Base-by-base conservation (phyloP, 2,888 invertebrate species). In the Ophion ellenae region DNA sequence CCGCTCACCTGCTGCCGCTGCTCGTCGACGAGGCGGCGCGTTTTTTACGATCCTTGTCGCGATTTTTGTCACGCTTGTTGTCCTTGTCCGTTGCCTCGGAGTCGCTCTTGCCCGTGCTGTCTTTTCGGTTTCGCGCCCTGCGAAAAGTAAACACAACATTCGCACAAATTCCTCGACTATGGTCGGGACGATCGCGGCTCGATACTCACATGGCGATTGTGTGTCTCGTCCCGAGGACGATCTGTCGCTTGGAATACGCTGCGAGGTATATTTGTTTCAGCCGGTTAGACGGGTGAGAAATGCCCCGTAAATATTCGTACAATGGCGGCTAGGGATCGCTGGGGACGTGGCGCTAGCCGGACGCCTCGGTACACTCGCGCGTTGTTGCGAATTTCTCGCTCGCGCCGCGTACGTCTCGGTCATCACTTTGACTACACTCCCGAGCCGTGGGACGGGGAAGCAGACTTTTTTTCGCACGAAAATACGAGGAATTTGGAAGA, bases 11-110 rank as follows among this genome's bases (percentile, higher is more conserved):
- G 90, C 97, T 97, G 80, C 97, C 97, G 92, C 97, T 97, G 91
- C 97, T 97, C 85, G 97, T 97, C 0, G 97, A 97, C 61, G 97
- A 97, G 32, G 97, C 97, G 32, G 97, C 97, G 87, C 96, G 96
- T 92, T 96, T 97, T 92, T 97, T 97, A 90, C 95, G 95, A 24
- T 95, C 95, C 69, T 94, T 94, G 3, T 94, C 95, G 90, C 96
- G 95, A 76, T 95, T 95, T 89, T 95, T 94, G 83, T 96, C 96
- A 89, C 96, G 96, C 92, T 97, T 97, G 93, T 97, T 97, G 89
- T 97, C 97, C 92, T 96, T 96, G 86, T 96, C 96, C 32, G 96
- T 96, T 64, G 95, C 95, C 88, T 96, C 96, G 45, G 97, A 96
- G 84, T 97, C 94, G 88, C 94, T 94, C 88, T 94, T 94, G 3